Base-by-base conservation (phyloP, 2,888 invertebrate genomes). In the Drosophila neoperkinsi region DNA sequence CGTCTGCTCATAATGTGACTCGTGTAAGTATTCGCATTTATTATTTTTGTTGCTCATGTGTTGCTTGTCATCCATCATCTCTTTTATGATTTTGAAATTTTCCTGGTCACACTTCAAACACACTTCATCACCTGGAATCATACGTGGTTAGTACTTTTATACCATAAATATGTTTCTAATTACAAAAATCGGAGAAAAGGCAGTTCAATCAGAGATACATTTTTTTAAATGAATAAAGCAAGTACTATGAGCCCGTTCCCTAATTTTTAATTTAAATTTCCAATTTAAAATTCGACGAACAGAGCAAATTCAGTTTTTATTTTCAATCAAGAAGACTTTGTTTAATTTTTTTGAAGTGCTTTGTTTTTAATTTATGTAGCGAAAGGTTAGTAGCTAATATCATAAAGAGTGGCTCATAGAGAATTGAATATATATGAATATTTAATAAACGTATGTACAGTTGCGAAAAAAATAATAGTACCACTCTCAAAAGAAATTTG, bases 11-110 rank as follows among this genome's bases (percentile, higher is more conserved):
- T 56, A 89, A 76, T 77, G 89, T 89, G 62, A 79, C 91, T 69
- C 91, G 91, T 52, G 91, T 91, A 91, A 91, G 91, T 91, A 84
- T 61, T 66, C 58, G 46, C 30, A 53, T 43, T 3, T 56, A 30
- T n/a, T 33, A 28, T 13, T 50, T 56, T 11, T 51, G 41, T 21
- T 28, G 33, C 51, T 56, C 57, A 71, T 57, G 34, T 55, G 21
- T 34, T 58, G 81, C 81, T 71, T 68, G 72, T 71, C 72, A 83
- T 81, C 60, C 66, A 63, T 81, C 66, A 63, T 81, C 43, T 74
- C 52, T 66, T 63, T 73, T 76, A 59, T 74, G 56, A 71, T 72
- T 55, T 82, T 61, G 68, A 75, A 66, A 71, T 62, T 63, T 78
- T 68, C 61, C 72, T 88, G 67, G 61, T 80, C 69, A 70, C 72